Conservation (phyloP, 2,113 vertebrate species). For the Podocnemis expansa region DNA sequence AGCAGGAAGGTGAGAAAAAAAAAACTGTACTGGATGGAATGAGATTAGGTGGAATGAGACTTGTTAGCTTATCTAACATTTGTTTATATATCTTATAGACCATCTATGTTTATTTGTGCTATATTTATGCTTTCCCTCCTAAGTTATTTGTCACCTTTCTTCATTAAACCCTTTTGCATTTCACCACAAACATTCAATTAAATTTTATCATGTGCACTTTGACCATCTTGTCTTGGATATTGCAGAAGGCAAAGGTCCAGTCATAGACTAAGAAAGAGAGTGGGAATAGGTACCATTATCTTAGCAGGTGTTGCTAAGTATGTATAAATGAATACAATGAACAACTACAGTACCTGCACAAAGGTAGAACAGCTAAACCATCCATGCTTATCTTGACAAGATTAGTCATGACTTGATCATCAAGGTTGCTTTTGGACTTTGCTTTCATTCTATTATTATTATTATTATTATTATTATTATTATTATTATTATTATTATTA, state of each 20-base stretch:
- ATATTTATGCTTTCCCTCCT: too few relatives aligned
- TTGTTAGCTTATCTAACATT: too few relatives aligned
- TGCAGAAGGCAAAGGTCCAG: background rate
- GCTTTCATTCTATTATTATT: background rate
- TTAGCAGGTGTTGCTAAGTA: background rate
- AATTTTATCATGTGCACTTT: background rate
- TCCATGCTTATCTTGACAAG: background rate
- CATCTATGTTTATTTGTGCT: too few relatives aligned
- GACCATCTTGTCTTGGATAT: accelerated
- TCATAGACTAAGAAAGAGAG: background rate
- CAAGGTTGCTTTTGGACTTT: background rate
- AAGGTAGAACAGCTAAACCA: background rate
- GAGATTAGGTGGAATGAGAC: too few relatives aligned
- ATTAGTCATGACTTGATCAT: background rate
- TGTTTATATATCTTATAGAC: too few relatives aligned
- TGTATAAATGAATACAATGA: background rate
- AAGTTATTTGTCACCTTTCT: too few relatives aligned
- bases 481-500: too few relatives aligned
- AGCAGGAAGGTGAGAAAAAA: too few relatives aligned
- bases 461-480: too few relatives aligned
- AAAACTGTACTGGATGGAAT: too few relatives aligned
- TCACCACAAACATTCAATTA: background rate
- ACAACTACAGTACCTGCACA: background rate
- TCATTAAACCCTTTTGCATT: too few relatives aligned
- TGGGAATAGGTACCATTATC: background rate